Conservation (phyloP, 2,113 vertebrate species). For the Xiphias gladius region DNA sequence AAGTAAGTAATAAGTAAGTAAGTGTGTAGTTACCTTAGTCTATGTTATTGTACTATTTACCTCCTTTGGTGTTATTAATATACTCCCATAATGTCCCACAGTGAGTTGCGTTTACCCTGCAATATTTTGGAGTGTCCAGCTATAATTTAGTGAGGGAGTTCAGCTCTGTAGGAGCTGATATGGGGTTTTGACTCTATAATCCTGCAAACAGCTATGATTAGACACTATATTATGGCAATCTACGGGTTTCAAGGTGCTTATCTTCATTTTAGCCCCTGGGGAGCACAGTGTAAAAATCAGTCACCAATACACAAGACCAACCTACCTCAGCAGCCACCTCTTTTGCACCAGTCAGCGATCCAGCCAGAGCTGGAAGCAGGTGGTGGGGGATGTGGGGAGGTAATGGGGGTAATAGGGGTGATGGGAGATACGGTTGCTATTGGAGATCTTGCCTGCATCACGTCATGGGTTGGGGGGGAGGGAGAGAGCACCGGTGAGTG, state of each 20-base stretch:
- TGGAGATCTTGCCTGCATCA: conserved; percentile 82
- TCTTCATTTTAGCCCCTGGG: conserved; percentile 62
- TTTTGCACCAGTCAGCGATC: conserved; percentile 68
- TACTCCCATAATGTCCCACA: conserved; percentile 2
- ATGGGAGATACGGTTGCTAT: conserved; percentile 81
- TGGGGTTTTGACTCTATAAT: conserved; percentile 35
- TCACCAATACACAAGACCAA: conserved; percentile 37
- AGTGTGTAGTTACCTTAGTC: too few relatives aligned
- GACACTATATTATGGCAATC: conserved; percentile 64
- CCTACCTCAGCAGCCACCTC: conserved; percentile 52
- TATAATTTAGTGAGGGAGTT: conserved; percentile 40
- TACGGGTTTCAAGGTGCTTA: conserved; percentile 72
- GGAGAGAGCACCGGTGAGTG: conserved; percentile 59
- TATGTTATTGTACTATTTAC: background rate
- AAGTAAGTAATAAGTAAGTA: background rate
- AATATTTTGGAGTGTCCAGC: conserved; percentile 22
- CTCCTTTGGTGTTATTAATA: conserved; percentile 12
- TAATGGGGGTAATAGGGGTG: conserved; percentile 69
- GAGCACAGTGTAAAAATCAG: conserved; percentile 40
- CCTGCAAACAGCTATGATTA: conserved; percentile 74
- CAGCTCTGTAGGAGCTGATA: conserved; percentile 38
- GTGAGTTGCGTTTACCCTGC: background rate
- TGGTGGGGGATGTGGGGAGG: conserved; percentile 17
- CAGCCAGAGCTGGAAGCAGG: conserved; percentile 45
- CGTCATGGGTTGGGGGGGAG: conserved; percentile 71